phyloP scores from a whole-genome alignment of 2,888 invertebrate species.

The Rhyacophila evoluta region DNA sequence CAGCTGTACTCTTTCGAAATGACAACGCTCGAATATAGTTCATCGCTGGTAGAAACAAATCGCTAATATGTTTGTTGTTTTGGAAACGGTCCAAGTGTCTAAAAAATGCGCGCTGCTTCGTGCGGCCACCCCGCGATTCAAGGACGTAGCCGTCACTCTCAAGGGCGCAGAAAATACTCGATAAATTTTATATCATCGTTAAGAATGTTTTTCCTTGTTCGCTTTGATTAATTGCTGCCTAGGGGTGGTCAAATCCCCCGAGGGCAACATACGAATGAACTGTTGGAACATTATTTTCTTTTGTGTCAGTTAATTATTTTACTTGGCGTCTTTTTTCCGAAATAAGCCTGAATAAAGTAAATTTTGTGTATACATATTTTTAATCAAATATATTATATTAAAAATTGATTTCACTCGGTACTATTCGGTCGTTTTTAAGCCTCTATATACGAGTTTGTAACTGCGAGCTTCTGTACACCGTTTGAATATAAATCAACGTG shows the following conservation, averaged over 20 bases:
- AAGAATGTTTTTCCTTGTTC: neutral
- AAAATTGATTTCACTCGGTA: too few species aligned
- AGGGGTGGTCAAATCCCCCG: neutral
- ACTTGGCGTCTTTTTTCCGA: too few species aligned
- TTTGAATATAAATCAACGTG: too few species aligned
- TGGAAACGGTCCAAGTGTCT: conserved; percentile 7
- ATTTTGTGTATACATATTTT: too few species aligned
- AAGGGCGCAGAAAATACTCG: neutral
- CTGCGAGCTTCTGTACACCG: too few species aligned
- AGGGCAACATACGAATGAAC: neutral
- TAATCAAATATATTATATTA: too few species aligned
- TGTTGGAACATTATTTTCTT: too few species aligned
- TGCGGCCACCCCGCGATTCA: neutral
- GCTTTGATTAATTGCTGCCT: neutral
- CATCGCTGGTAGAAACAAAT: neutral
- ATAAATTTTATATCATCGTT: neutral
- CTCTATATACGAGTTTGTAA: too few species aligned
- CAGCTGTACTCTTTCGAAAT: neutral
- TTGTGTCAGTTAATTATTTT: too few species aligned
- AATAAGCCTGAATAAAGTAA: too few species aligned
- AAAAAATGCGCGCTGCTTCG: conserved; percentile 6
- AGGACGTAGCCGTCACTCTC: conserved; percentile 19
- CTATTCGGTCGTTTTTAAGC: too few species aligned
- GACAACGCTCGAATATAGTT: neutral
- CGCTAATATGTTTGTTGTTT: conserved; percentile 17